A percentile compares a stretch with the other conserved stretches of the same genome.
Conservation (phyloP, 1,140 invertebrate genomes). For the Hyposmocoma kahamanoa region DNA sequence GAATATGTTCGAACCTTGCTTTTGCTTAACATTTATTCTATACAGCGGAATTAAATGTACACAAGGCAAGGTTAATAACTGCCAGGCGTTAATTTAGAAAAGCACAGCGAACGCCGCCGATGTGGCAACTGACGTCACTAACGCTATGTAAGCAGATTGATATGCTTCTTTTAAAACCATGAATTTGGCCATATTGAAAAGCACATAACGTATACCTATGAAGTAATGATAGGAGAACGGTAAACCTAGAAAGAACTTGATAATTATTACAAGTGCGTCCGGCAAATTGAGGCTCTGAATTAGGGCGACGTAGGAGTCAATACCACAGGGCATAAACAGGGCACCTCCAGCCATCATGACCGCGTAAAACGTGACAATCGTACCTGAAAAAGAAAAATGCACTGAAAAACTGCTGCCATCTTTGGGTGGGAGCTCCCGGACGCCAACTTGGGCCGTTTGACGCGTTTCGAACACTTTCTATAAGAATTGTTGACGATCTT, state of each 20-base stretch:
- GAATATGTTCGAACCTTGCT: neutral
- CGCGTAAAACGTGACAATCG: conserved; percentile 29
- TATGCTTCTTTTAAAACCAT: conserved; percentile 15
- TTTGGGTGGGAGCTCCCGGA: too few relatives aligned
- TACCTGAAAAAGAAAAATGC: conserved; percentile 28
- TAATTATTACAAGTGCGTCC: conserved; percentile 19
- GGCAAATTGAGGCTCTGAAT: conserved; percentile 49
- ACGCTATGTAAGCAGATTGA: neutral
- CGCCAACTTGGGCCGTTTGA: too few relatives aligned
- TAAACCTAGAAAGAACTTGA: conserved; percentile 32
- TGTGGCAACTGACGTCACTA: neutral
- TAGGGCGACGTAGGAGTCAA: conserved; percentile 46
- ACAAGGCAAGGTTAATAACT: too few relatives aligned
- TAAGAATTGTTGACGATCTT: neutral
- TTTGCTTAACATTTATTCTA: neutral
- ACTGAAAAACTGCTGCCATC: neutral
- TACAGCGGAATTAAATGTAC: neutral
- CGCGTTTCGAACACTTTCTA: neutral
- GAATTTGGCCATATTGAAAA: conserved; percentile 35
- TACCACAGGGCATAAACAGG: conserved; percentile 42
- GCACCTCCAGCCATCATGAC: conserved; percentile 29
- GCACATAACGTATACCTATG: conserved; percentile 37
- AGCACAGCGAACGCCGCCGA: neutral
- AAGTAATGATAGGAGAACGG: conserved; percentile 49
- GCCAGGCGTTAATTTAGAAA: neutral